These are phyloP conservation scores for Polietes domitor DNA, from an alignment of 2,888 invertebrate species.

Conservation along the genomic window DNA sequence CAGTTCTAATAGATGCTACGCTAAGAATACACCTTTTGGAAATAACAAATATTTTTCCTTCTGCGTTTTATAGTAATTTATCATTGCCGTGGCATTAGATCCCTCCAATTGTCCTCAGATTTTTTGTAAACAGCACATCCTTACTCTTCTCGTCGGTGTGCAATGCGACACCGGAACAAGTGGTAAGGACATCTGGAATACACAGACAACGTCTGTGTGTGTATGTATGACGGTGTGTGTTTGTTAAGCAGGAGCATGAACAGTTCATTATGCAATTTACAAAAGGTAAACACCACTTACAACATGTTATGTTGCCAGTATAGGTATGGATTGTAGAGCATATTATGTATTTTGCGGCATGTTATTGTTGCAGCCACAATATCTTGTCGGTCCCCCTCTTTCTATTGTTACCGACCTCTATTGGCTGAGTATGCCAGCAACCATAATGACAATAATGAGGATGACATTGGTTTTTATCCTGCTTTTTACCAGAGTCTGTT, in stretches of 20 bases:
- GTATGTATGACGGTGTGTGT: not conserved
- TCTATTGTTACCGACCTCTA: not conserved
- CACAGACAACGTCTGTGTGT: not conserved
- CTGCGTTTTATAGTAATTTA: too few relatives aligned
- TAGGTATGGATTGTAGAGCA: not conserved
- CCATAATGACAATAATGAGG: too few relatives aligned
- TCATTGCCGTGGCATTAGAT: not conserved
- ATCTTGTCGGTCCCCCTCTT: too few relatives aligned
- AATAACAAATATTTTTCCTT: too few relatives aligned
- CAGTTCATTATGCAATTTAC: conserved; percentile 62
- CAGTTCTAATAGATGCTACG: too few relatives aligned
- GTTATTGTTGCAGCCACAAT: not conserved
- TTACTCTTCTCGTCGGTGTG: conserved; percentile 19
- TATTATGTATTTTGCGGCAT: not conserved
- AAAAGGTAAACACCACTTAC: conserved; percentile 60
- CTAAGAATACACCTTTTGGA: too few relatives aligned
- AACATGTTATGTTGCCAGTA: conserved; percentile 6
- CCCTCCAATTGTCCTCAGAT: not conserved
- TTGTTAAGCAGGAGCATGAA: not conserved
- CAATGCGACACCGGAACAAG: conserved; percentile 65
- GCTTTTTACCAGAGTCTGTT: too few relatives aligned
- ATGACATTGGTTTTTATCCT: too few relatives aligned
- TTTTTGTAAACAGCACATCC: not conserved
- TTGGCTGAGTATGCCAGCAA: not conserved
- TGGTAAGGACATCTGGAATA: conserved; percentile 51